Base-by-base conservation (phyloP, 2,888 invertebrate species). In the Mythimna lalbum region DNA sequence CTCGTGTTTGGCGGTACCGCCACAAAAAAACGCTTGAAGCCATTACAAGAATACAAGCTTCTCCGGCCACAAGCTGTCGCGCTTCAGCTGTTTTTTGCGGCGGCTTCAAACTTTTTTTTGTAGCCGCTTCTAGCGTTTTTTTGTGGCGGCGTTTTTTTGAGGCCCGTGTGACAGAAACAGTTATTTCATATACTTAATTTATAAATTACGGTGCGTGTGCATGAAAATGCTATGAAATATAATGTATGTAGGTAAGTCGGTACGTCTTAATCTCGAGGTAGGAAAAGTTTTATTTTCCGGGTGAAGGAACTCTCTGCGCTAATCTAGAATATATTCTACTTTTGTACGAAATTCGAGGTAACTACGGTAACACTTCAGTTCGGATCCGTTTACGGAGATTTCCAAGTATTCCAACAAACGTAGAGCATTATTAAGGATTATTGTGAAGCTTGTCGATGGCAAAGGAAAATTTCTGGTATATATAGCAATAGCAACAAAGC, bases 351-450 rank as follows among this genome's bases (percentile, higher is more conserved):
- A 43, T 64, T 73, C n/a, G 19, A 23, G 4, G 21, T 36, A 63
- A 63, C 12, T 56, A 55, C 5, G 33, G 31, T 19, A 19, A 2
- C 17, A 36, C 49, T 33, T 55, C 10, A 27, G 33, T 43, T 39
- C 39, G 2, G 39, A 64, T 73, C 57, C 33, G 27, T 65, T 73
- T 53, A 36, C 27, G 2, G 12, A 59, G 7, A 59, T 36, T 73
- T 31, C 17, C 12, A n/a, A 60, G 39, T 33, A 57, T 61, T 33
- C 4, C 33, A 31, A 55, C 21, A 55, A 61, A 55, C 7, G n/a
- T 52, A n/a, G 14, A 21, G 23, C 17, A 21, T 47, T 3, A 3
- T 27, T 3, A 69, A 31, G n/a, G 12, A 23, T 43, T 33, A 21
- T 47, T 60, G 27, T 17, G 6, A 47, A 36, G n/a, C 1, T 47